Evolutionary conservation across 2,888 invertebrate species (phyloP).

Genomic region (Bugula neritina): DNA sequence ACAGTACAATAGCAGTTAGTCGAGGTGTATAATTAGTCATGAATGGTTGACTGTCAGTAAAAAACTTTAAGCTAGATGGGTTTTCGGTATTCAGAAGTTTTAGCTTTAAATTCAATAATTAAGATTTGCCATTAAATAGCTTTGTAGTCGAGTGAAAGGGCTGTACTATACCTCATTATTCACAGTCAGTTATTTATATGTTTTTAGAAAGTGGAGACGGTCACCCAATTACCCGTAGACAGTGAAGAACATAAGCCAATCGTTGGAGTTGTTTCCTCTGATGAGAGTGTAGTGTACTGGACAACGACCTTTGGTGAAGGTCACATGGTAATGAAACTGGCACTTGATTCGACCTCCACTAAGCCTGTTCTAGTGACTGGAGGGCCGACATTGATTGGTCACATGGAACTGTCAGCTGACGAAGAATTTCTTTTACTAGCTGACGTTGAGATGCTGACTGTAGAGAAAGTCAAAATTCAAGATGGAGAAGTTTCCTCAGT

Average conservation of each 20-base stretch:
- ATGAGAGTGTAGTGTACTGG: constrained; percentile 3
- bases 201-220: background rate
- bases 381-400: constrained; percentile 6
- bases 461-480: constrained; percentile 12
- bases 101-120: too few species aligned
- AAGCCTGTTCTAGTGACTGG: background rate
- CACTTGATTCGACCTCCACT: background rate
- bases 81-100: too few species aligned
- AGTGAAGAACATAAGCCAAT: background rate
- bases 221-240: background rate
- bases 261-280: constrained; percentile 12
- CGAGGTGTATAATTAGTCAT: too few species aligned
- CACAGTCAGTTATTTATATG: too few species aligned
- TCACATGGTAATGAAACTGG: background rate
- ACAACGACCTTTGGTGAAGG: background rate
- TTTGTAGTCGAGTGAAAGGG: too few species aligned
- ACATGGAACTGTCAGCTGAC: constrained; percentile 15
- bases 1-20: too few species aligned
- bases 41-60: too few species aligned
- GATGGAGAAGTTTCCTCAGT: constrained; percentile 16
- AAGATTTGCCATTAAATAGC: too few species aligned
- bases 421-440: background rate
- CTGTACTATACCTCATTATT: too few species aligned
- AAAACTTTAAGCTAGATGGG: too few species aligned
- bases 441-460: background rate